phyloP scores from a whole-genome alignment of 2,888 invertebrate genomes.

The Drosophila helvetica region DNA sequence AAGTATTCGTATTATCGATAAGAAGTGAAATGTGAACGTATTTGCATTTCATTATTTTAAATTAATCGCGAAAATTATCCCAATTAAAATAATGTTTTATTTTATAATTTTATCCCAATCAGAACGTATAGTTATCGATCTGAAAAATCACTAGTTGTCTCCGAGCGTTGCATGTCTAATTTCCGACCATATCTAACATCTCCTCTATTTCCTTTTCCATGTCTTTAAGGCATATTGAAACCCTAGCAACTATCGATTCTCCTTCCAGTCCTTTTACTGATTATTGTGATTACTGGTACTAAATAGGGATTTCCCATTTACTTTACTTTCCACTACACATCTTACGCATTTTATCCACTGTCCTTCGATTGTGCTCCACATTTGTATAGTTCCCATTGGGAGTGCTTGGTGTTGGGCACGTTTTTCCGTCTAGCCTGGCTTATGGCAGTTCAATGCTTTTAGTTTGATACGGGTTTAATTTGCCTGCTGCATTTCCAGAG shows the following conservation, averaged over 20 bases:
- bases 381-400: neutral
- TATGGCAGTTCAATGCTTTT: conserved; percentile 65
- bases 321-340: neutral
- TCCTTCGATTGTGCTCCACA: neutral
- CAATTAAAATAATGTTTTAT: too few species aligned
- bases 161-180: too few species aligned
- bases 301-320: neutral
- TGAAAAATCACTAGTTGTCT: too few species aligned
- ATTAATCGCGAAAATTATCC: too few species aligned
- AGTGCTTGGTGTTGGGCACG: conserved; percentile 14
- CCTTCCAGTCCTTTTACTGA: neutral
- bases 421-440: conserved; percentile 66
- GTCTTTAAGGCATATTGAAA: neutral
- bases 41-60: neutral
- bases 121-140: too few species aligned
- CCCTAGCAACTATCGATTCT: neutral
- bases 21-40: neutral
- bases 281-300: neutral
- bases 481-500: conserved; percentile 39
- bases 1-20: neutral
- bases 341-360: conserved; percentile 13
- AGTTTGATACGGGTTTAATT: conserved; percentile 72
- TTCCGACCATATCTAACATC: too few species aligned
- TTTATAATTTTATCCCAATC: too few species aligned
- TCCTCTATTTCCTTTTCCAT: neutral